Evolutionary conservation across 1,140 invertebrate species (phyloP), one percentile per base, ranked within the genome.

Genomic region (Apis florea): DNA sequence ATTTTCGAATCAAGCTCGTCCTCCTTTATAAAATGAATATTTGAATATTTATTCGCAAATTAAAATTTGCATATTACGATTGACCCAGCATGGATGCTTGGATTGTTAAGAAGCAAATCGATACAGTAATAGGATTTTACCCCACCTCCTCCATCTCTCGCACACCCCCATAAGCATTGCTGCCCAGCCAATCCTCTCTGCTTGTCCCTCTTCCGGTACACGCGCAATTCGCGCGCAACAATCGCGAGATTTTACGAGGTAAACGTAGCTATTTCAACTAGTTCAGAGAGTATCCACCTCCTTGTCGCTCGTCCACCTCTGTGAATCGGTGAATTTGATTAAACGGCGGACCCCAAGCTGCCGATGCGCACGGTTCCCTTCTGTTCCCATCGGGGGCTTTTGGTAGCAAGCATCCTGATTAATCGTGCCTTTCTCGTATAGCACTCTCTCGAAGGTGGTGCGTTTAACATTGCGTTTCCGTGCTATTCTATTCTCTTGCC

Each of bases 261-360:
- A 82, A 76, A 82, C 70, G 64, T 31, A 47, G 58, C 68, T 12
- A 47, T 70, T 71, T 47, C 68, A 12, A 53, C 68, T 6, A 26
- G 17, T 24, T 40, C 31, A 40, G 4, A 40, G 31, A 40, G 2
- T 40, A 40, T 40, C 6, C 31, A 40, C 31, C 51, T 73, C 69
- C 69, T 58, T 72, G 54, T 72, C 63, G 49, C 54, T 67, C 77
- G 31, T 59, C 77, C 68, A 26, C 40, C 51, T 21, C n/a, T 13
- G n/a, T n/a, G 40, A 72, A 80, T 80, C 78, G 68, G 26, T 66
- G 68, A 54, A 64, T 79, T 80, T 73, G 69, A 80, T 80, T 67
- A 73, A 80, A 73, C 78, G 53, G 24, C 78, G 53, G 24, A 58
- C 17, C 63, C 51, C 51, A 15, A 15, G 40, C 40, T 12, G 68